phyloP scores from a whole-genome alignment of 2,797 vertebrate species.

The Malacoctenus gilli region DNA sequence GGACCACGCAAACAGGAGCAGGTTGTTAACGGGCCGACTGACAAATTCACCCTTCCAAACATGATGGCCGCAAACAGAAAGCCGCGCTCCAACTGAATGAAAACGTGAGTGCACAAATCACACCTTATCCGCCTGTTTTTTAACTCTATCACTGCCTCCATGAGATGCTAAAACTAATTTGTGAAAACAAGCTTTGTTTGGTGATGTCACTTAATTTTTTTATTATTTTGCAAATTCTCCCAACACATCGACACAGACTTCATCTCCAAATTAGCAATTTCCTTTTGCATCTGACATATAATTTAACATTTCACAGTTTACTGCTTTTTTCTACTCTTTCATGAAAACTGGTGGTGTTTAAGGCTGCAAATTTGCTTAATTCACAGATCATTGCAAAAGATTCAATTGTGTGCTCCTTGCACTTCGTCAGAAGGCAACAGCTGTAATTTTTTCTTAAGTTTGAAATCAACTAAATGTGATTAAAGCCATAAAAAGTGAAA shows the following conservation, averaged over 20 bases:
- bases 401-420: neutral
- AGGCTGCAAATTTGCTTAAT: neutral
- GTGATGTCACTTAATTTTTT: no score
- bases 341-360: no score
- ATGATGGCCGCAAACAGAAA: constrained; percentile 16
- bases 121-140: no score
- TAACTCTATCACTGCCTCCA: no score
- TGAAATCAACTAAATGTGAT: neutral
- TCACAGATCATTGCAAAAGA: neutral
- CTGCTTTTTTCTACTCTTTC: no score
- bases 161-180: no score
- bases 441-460: neutral
- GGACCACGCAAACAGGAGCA: constrained; percentile 38
- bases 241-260: no score
- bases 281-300: no score
- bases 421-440: neutral
- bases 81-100: neutral
- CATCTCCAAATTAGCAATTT: no score
- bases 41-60: constrained; percentile 9
- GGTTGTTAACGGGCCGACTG: constrained; percentile 34
- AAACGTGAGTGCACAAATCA: neutral
- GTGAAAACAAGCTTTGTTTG: no score
- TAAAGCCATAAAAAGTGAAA: neutral
- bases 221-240: no score
- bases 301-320: no score